A percentile compares a stretch with the other conserved stretches of the same genome.
These are phyloP conservation scores for Listrodromus nycthemerus DNA, from an alignment of 2,888 invertebrate species.

Conservation along the genomic window DNA sequence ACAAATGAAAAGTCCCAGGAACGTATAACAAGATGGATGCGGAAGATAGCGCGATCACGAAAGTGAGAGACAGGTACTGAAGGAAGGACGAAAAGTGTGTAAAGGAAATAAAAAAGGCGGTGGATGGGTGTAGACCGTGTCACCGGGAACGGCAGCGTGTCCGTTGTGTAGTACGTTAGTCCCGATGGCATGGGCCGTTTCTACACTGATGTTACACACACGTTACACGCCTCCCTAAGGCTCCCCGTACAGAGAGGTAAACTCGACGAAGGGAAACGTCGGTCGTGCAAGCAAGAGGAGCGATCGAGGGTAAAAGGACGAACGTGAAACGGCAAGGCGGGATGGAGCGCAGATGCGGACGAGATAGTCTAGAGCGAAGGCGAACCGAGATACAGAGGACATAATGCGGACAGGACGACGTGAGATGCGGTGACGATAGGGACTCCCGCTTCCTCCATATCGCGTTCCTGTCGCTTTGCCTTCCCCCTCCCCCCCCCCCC, in stretches of 20 bases:
- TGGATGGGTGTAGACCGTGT: conserved; percentile 47
- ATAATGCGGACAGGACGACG: conserved; percentile 74
- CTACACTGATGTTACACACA: conserved; percentile 41
- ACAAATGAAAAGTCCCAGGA: neutral
- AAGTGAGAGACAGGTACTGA: conserved; percentile 23
- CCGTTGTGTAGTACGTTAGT: conserved; percentile 44
- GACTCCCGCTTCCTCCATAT: conserved; percentile 59
- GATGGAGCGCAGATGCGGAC: conserved; percentile 69
- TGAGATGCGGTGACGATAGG: conserved; percentile 72
- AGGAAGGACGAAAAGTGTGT: conserved; percentile 27
- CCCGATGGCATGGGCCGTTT: conserved; percentile 22
- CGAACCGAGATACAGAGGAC: conserved; percentile 68
- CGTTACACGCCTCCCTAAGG: conserved; percentile 10
- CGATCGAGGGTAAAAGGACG: conserved; percentile 22
- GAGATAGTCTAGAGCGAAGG: conserved; percentile 70
- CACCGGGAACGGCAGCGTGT: conserved; percentile 38
- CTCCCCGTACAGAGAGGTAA: conserved; percentile 15
- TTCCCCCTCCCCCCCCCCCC: conserved; percentile 14
- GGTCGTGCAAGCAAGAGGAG: conserved; percentile 9
- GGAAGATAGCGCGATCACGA: conserved; percentile 26
- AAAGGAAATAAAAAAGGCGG: conserved; percentile 26
- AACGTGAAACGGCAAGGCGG: conserved; percentile 18
- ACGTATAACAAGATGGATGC: conserved; percentile 39
- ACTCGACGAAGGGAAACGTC: neutral
- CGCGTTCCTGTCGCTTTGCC: conserved; percentile 65